Evolutionary conservation across 2,113 vertebrate genomes (phyloP), one percentile per base, ranked within the genome.

Genomic region (Gobius niger): DNA sequence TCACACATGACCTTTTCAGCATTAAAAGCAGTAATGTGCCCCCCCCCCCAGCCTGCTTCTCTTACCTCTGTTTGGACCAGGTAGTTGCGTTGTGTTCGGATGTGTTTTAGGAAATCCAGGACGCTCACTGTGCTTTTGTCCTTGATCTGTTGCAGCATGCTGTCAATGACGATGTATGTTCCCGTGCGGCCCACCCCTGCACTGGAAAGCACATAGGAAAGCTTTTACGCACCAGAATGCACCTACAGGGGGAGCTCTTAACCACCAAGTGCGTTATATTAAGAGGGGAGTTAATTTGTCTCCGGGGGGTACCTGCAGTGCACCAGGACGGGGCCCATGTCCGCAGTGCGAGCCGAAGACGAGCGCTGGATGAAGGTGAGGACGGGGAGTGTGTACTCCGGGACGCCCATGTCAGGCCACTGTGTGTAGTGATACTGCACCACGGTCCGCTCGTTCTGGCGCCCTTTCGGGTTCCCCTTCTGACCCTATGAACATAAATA

Each of bases 331-430:
- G 97, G 96, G 51, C 98, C 98, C 94, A 90, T 95, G 69, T 96
- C 94, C 0, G 88, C 75, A 0, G 83, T 89, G 10, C 92, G 93
- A 65, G 95, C 94, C 1, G 95, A 94, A 0, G 97, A 97, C 0
- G 97, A 99, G 82, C 96, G 95, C 85, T 95, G 91, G 72, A 99
- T 96, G 52, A 98, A 99, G 60, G 97, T 99, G 76, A 99, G 94
- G 73, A 99, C 98, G 0, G 98, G 98, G 66, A 99, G 94, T 0
- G 97, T 94, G 3, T 99, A 99, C 88, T 99, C 97, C 0, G 98
- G 97, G 9, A 98, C 97, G 0, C 98, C 98, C 98, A 99, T 99
- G 89, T 99, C 98, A 15, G 98, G 97, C 98, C 98, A 99, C 90
- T 99, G 96, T 0, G 98, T 99, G 90, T 99, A 99, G 88, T 99